Conservation (phyloP, 2,113 vertebrate species). For the Plecotus auritus region DNA sequence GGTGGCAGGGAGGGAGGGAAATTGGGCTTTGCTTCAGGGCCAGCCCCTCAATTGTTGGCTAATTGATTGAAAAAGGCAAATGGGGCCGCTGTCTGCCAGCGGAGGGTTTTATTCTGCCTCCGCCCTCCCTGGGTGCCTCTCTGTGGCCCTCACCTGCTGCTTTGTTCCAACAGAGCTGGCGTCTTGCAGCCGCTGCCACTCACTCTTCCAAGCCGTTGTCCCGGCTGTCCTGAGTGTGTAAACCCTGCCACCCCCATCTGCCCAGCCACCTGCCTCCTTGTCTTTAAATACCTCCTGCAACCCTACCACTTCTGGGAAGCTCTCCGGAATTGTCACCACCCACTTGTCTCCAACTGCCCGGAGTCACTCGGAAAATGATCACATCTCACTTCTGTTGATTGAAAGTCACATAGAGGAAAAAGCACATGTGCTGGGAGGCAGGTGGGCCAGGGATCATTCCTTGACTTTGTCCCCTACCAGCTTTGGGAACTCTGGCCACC, state of each 20-base stretch:
- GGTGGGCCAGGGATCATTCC: neutral
- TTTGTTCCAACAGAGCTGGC: conserved; percentile 42
- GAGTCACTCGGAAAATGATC: neutral
- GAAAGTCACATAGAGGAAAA: neutral
- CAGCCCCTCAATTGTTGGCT: conserved; percentile 56
- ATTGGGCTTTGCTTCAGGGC: conserved; percentile 58
- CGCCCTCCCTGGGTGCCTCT: conserved; percentile 21
- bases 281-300: conserved; percentile 52
- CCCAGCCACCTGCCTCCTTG: conserved; percentile 62
- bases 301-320: neutral
- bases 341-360: neutral
- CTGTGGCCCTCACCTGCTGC: conserved; percentile 61
- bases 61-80: conserved; percentile 67
- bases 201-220: neutral
- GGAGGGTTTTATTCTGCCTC: conserved; percentile 36
- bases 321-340: neutral
- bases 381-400: neutral
- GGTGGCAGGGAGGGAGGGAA: neutral
- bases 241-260: conserved; percentile 52
- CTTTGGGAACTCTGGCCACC: neutral
- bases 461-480: neutral
- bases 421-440: neutral
- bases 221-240: conserved; percentile 11
- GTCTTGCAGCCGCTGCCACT: neutral
- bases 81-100: neutral